phyloP scores from a whole-genome alignment of 2,113 vertebrate species.

The Trogon surrucura region DNA sequence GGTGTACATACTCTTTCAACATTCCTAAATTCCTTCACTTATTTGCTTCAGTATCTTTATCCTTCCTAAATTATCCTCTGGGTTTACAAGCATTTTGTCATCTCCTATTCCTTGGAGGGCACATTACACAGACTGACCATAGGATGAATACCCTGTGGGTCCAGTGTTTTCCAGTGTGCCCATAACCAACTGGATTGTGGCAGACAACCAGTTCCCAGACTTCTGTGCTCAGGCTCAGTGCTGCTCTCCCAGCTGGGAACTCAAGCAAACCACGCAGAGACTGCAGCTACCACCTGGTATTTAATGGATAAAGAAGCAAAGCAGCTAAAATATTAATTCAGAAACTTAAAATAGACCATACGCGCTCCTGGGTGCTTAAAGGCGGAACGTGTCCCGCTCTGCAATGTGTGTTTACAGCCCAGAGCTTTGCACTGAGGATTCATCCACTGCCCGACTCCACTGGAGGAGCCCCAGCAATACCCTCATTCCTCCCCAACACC shows the following conservation, averaged over 20 bases:
- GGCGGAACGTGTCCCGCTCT: rapidly evolving
- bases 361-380: background rate
- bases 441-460: background rate
- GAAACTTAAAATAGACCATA: background rate
- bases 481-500: background rate
- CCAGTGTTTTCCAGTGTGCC: background rate
- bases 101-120: background rate
- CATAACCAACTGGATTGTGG: rapidly evolving
- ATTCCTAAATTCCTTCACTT: background rate
- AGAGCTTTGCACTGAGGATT: background rate
- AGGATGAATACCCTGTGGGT: rapidly evolving
- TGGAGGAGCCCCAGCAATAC: background rate
- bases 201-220: background rate
- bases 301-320: background rate
- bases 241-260: background rate
- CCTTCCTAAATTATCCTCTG: background rate
- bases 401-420: background rate
- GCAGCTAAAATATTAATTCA: background rate
- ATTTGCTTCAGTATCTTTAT: background rate
- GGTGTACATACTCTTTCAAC: background rate
- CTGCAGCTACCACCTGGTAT: background rate
- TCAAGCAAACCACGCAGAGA: background rate
- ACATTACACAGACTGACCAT: rapidly evolving
- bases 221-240: background rate
- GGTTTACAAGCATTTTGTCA: background rate